Percentiles rank a stretch among this genome's conserved stretches.
Conservation (phyloP, 2,797 vertebrate genomes). For the Typhlichthys subterraneus region DNA sequence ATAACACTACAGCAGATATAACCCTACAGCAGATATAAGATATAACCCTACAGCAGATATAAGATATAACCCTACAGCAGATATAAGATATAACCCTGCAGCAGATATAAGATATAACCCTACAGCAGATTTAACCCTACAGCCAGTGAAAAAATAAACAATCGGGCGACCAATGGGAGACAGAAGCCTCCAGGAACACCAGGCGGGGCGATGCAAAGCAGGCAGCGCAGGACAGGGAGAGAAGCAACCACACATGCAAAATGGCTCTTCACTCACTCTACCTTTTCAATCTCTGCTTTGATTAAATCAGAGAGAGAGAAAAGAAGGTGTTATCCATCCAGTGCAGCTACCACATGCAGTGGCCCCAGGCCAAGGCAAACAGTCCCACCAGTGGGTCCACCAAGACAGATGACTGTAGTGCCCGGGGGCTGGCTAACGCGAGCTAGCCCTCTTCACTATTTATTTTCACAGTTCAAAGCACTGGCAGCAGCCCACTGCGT, state of each 20-base stretch:
- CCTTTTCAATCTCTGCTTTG: constrained; percentile 38
- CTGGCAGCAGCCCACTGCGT: constrained; percentile 83
- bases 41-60: no score
- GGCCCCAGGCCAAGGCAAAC: constrained; percentile 89
- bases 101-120: no score
- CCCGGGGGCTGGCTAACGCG: constrained; percentile 80
- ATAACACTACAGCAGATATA: no score
- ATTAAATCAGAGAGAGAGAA: constrained; percentile 66
- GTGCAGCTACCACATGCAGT: constrained; percentile 88
- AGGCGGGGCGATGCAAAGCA: constrained; percentile 21
- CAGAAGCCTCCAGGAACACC: constrained; percentile 3
- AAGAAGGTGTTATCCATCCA: constrained; percentile 79
- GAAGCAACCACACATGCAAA: constrained; percentile 63
- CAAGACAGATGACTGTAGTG: constrained; percentile 83
- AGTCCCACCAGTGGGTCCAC: constrained; percentile 84
- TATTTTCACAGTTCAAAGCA: constrained; percentile 93
- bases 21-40: no score
- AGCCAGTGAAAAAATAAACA: no score
- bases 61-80: no score
- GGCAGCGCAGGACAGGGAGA: background rate
- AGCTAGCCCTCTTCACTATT: constrained; percentile 85
- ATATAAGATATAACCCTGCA: no score
- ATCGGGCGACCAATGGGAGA: no score
- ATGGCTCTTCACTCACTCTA: constrained; percentile 50
- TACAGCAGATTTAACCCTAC: no score